Evolutionary conservation across 2,113 vertebrate species (phyloP).

Genomic region (Acrocephalus kingi): DNA sequence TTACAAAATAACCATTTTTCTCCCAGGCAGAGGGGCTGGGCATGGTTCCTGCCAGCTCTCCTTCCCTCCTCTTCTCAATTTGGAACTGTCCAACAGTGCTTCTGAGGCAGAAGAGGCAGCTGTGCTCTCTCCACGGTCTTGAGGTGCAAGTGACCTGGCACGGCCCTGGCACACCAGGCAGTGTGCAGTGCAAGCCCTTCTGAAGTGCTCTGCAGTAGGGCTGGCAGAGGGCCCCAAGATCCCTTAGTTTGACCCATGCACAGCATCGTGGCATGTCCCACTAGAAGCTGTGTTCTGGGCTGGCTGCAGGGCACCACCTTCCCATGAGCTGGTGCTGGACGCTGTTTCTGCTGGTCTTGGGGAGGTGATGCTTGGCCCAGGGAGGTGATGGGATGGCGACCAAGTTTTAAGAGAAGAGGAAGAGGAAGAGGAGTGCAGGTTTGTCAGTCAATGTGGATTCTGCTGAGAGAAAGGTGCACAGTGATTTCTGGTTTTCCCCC

Average conservation of each 20-base stretch:
- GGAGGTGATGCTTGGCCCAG: not conserved
- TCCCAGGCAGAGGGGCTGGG: not conserved
- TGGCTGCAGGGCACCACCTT: not conserved
- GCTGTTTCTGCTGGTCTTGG: not conserved
- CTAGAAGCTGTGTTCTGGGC: not conserved
- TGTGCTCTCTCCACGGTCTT: not conserved
- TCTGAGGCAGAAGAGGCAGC: not conserved
- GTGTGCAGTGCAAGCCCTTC: not conserved
- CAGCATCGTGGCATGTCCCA: not conserved
- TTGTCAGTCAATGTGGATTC: not conserved
- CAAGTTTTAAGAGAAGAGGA: not conserved
- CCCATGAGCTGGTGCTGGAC: accelerated
- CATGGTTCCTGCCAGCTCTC: not conserved
- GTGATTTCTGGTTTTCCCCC: not conserved
- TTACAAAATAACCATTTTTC: constrained; percentile 21
- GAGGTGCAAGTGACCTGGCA: not conserved
- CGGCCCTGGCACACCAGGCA: accelerated
- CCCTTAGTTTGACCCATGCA: not conserved
- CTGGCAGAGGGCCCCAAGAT: not conserved
- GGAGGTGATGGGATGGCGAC: accelerated
- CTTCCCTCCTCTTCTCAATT: not conserved
- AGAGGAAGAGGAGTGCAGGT: not conserved
- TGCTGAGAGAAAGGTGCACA: not conserved
- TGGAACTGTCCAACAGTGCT: not conserved
- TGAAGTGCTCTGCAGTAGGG: not conserved